phyloP scores from a whole-genome alignment of 2,113 vertebrate species.

The Raja brachyura region DNA sequence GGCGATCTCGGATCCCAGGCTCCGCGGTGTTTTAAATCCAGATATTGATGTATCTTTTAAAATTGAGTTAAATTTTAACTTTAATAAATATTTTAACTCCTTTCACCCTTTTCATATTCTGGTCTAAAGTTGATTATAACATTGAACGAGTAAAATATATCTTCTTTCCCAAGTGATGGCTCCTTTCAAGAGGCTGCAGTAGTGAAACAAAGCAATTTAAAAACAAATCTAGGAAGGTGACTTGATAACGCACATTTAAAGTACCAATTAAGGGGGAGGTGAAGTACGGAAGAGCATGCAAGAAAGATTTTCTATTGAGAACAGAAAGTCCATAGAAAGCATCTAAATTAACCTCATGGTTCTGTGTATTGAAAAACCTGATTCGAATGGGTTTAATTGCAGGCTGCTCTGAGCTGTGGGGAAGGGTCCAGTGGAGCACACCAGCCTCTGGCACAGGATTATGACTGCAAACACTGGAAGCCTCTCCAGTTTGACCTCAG shows the following conservation, averaged over 20 bases:
- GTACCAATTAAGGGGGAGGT: slow-evolving; percentile 36
- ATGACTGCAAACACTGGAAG: slow-evolving; percentile 12
- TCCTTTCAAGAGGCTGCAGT: not conserved
- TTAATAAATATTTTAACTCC: not conserved
- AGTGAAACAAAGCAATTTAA: slow-evolving; percentile 8
- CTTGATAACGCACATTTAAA: not conserved
- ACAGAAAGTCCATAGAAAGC: slow-evolving; percentile 37
- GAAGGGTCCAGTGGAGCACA: slow-evolving; percentile 27
- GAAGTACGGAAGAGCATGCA: not conserved
- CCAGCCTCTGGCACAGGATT: slow-evolving; percentile 38
- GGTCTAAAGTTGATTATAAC: not conserved
- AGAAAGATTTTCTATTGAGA: slow-evolving; percentile 37
- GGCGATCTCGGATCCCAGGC: no score
- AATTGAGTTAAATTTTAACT: not conserved
- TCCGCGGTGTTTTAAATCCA: no score
- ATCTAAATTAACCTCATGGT: slow-evolving; percentile 30
- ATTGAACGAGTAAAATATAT: not conserved
- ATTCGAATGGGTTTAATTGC: slow-evolving; percentile 33
- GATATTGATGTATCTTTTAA: not conserved
- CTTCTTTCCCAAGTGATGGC: not conserved
- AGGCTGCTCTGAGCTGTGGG: slow-evolving; percentile 2
- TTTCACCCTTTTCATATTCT: not conserved
- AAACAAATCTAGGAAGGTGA: not conserved
- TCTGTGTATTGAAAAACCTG: slow-evolving; percentile 23
- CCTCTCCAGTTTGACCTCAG: not conserved